A percentile compares a stretch with the other conserved stretches of the same genome.
phyloP scores from a whole-genome alignment of 1,140 invertebrate species.

The Vollenhovia emeryi region DNA sequence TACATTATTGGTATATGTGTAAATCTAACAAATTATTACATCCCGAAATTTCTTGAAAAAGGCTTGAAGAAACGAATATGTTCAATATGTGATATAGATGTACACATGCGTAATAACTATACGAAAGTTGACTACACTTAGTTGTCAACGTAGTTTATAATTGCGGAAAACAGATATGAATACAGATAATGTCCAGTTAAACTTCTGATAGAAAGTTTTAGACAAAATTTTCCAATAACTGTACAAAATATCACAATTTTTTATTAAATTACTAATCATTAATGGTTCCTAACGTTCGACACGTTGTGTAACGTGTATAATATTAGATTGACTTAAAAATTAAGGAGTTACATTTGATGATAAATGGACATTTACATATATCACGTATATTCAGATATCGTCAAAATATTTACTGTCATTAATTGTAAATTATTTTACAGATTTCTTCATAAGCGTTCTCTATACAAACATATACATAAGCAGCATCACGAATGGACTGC shows the following conservation, averaged over 20 bases:
- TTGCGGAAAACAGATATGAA: not conserved
- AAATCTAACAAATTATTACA: no score
- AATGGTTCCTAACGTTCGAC: not conserved
- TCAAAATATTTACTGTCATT: not conserved
- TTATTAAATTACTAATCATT: not conserved
- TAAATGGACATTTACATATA: slow-evolving; percentile 23
- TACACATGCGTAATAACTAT: no score
- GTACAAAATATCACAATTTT: not conserved
- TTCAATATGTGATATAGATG: no score
- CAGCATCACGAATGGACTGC: slow-evolving; percentile 95
- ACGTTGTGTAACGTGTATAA: not conserved
- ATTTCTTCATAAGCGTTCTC: slow-evolving; percentile 90
- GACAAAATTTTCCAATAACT: not conserved
- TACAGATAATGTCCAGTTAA: not conserved
- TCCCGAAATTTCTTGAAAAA: no score
- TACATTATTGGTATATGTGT: no score
- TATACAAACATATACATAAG: slow-evolving; percentile 95
- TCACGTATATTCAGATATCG: not conserved
- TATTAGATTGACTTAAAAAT: not conserved
- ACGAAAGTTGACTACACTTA: not conserved
- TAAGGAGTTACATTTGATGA: not conserved
- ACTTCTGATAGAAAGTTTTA: not conserved
- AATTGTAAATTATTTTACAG: slow-evolving; percentile 84
- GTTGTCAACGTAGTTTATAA: not conserved
- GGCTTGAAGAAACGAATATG: no score